These are phyloP conservation scores for Tetranychus urticae DNA, from an alignment of 1,140 invertebrate genomes.

Conservation along the genomic window DNA sequence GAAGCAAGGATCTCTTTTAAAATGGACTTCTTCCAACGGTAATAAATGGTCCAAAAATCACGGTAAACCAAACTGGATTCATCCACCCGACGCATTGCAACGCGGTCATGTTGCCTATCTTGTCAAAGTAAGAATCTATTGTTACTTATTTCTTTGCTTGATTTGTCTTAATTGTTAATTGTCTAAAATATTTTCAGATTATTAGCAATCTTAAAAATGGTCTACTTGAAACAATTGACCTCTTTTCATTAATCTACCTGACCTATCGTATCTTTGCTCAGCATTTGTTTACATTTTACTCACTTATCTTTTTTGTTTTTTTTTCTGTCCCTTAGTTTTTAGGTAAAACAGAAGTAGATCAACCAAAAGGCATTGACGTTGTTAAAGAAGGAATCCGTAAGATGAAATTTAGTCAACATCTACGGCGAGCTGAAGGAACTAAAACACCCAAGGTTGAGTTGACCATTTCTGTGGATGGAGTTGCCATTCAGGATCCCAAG, in stretches of 20 bases:
- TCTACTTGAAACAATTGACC: not conserved
- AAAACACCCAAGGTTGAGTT: constrained; percentile 76
- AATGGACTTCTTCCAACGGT: constrained; percentile 29
- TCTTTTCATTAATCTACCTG: not conserved
- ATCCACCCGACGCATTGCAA: constrained; percentile 69
- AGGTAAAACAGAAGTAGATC: constrained; percentile 70
- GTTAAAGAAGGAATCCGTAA: constrained; percentile 87
- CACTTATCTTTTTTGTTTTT: not conserved
- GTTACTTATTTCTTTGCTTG: not conserved
- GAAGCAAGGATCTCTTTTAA: constrained; percentile 31
- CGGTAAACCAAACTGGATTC: constrained; percentile 44
- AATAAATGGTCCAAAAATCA: constrained; percentile 21
- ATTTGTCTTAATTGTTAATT: not conserved
- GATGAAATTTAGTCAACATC: constrained; percentile 74
- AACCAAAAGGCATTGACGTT: constrained; percentile 86
- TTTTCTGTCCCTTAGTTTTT: constrained; percentile 40
- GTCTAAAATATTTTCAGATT: not conserved
- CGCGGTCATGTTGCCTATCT: constrained; percentile 85
- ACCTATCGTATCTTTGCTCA: not conserved
- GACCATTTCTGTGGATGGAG: constrained; percentile 79
- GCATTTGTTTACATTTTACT: not conserved
- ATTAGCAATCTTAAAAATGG: not conserved
- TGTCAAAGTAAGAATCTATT: constrained; percentile 52
- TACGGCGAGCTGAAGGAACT: constrained; percentile 68
- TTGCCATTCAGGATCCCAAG: constrained; percentile 64